Base-by-base conservation (phyloP, 2,113 vertebrate species). In the Callionymus lyra region DNA sequence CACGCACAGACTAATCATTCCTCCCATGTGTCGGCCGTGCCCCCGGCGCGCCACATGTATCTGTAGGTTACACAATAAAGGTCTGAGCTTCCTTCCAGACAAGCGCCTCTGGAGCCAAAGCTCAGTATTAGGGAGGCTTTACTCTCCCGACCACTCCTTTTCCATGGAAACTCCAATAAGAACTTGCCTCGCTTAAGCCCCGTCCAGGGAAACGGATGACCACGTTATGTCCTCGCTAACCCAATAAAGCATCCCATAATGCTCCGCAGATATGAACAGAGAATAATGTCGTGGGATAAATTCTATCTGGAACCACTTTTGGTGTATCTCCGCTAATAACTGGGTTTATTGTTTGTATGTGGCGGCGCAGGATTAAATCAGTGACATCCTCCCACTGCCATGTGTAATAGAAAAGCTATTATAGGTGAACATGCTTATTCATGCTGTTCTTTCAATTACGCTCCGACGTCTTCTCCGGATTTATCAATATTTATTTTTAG, bases 401-500 rank as follows among this genome's bases (percentile, higher is more conserved):
- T 59, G 46, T 66, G 50, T 67, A 59, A 45, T 47, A 63, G 50
- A 61, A 63, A 27, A 60, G 45, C 44, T 44, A 56, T 63, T 56
- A 34, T 27, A 43, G 19, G 44, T 67, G 65, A 55, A 65, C 63
- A 52, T 39, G 49, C 21, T 65, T 75, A 68, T 64, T 72, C 41
- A 60, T 50, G 49, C 53, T 49, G 57, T 18, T 71, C 47, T 63
- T 68, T 71, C 63, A 70, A 59, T 68, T 65, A 67, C 53, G 33
- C 59, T 46, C 33, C 14, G 58, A 36, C 9, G 14, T 49, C 51
- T 61, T 62, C 56, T 45, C 64, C 5, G 47, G 58, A 66, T 73
- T 59, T 56, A 72, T 73, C 69, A 68, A 66, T 72, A 72, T 77
- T 69, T 77, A 77, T 76, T 77, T 70, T 65, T 68, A 70, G 63